Evolutionary conservation across 2,888 invertebrate genomes (phyloP).

Genomic region (Netelia virgata): DNA sequence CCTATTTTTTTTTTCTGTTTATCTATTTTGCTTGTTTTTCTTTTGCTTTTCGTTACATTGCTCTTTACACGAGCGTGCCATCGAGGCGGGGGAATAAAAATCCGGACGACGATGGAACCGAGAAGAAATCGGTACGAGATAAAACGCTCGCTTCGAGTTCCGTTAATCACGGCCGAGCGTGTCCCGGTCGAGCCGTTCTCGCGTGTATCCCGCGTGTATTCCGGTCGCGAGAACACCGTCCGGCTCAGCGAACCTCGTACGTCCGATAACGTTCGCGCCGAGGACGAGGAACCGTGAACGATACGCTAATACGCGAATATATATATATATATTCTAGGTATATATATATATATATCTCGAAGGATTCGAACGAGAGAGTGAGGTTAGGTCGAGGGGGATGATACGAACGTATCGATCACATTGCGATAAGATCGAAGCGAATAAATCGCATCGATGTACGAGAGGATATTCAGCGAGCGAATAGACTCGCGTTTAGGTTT

Average conservation of each 20-base stretch:
- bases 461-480: too few species aligned
- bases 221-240: background rate
- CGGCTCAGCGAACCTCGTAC: conserved; percentile 31
- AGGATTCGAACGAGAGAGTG: too few species aligned
- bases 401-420: too few species aligned
- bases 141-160: conserved; percentile 45
- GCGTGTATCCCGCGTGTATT: background rate
- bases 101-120: too few species aligned
- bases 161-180: conserved; percentile 40
- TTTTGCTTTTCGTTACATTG: too few species aligned
- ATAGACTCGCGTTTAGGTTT: too few species aligned
- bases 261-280: conserved; percentile 51
- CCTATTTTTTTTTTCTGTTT: background rate
- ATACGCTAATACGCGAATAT: conserved; percentile 36
- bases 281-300: background rate
- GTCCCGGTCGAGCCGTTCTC: conserved; percentile 18
- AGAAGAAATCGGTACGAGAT: conserved; percentile 18
- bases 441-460: too few species aligned
- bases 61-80: too few species aligned
- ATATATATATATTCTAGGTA: background rate
- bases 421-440: too few species aligned
- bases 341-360: background rate
- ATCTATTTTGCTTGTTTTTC: background rate
- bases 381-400: too few species aligned
- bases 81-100: background rate